Percentiles rank a stretch among this genome's conserved stretches.
Evolutionary conservation across 2,113 vertebrate genomes (phyloP).

Genomic region (Nothocercus nigrocapillus): DNA sequence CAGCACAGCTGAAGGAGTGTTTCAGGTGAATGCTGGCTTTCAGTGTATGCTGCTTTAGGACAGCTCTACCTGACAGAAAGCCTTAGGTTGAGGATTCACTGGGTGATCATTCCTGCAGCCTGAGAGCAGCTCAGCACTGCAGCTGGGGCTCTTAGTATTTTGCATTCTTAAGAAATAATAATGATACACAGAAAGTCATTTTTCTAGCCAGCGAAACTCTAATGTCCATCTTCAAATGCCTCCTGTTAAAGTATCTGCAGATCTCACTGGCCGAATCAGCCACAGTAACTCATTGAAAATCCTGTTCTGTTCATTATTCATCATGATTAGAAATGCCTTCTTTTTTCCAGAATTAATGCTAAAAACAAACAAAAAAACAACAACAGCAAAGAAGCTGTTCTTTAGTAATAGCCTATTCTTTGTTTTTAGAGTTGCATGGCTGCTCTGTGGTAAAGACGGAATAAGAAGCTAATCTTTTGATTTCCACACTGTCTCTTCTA

Average conservation of each 20-base stretch:
- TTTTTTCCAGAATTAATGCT: background rate
- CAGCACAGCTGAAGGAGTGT: background rate
- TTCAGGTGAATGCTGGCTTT: background rate
- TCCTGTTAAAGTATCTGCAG: background rate
- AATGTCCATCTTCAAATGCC: no score
- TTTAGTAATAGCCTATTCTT: background rate
- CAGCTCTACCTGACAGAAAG: background rate
- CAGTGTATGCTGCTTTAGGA: background rate
- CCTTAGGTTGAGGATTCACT: background rate
- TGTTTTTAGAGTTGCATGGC: fast-evolving
- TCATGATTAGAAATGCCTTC: fast-evolving
- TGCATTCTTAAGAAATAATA: background rate
- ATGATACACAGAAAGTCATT: background rate
- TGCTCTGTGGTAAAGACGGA: fast-evolving
- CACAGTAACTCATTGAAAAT: background rate
- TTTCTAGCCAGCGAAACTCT: background rate
- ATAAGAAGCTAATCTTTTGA: background rate
- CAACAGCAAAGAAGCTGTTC: background rate
- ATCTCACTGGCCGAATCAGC: background rate
- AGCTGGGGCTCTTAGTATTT: background rate
- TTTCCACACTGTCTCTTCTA: background rate
- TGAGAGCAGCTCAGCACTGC: background rate
- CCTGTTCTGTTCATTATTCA: background rate
- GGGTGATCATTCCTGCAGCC: background rate
- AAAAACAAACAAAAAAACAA: no score